Conservation (phyloP, 1,140 invertebrate species). For the Adelges cooleyi region DNA sequence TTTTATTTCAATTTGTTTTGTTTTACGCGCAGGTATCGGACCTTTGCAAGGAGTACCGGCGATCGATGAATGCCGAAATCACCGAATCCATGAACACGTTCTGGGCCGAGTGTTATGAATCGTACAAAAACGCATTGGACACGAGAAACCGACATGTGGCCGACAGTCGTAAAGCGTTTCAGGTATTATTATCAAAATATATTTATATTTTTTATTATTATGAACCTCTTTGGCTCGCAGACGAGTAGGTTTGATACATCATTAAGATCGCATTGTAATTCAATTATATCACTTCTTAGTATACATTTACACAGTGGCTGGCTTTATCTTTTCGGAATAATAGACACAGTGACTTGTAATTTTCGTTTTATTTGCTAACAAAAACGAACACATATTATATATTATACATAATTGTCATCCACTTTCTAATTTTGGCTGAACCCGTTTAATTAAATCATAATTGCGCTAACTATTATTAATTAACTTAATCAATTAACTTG, state of each 20-base stretch:
- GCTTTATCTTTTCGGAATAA: background rate
- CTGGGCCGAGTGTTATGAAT: slow-evolving; percentile 49
- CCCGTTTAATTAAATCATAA: too few relatives aligned
- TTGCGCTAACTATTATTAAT: too few relatives aligned
- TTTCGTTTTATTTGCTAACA: background rate
- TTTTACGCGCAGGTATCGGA: slow-evolving; percentile 8
- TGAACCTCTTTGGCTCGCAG: too few relatives aligned
- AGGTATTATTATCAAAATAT: slow-evolving; percentile 41
- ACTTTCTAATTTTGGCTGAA: slow-evolving; percentile 9
- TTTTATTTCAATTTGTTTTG: too few relatives aligned
- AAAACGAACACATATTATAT: too few relatives aligned
- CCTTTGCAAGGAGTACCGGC: slow-evolving; percentile 15
- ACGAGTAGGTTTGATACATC: background rate
- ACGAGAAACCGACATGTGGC: slow-evolving; percentile 45
- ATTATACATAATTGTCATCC: background rate
- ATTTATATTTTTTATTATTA: too few relatives aligned
- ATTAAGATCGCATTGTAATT: background rate
- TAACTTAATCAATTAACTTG: too few relatives aligned
- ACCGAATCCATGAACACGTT: slow-evolving; percentile 46
- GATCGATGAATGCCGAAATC: slow-evolving; percentile 39
- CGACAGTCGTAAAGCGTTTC: slow-evolving; percentile 48
- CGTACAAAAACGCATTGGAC: slow-evolving; percentile 46
- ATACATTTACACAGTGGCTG: too few relatives aligned
- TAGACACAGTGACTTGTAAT: background rate
- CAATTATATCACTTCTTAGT: background rate